Percentiles rank a stretch among this genome's conserved stretches.
These are phyloP conservation scores for Tichodroma muraria DNA, from an alignment of 2,113 vertebrate genomes.

Conservation along the genomic window DNA sequence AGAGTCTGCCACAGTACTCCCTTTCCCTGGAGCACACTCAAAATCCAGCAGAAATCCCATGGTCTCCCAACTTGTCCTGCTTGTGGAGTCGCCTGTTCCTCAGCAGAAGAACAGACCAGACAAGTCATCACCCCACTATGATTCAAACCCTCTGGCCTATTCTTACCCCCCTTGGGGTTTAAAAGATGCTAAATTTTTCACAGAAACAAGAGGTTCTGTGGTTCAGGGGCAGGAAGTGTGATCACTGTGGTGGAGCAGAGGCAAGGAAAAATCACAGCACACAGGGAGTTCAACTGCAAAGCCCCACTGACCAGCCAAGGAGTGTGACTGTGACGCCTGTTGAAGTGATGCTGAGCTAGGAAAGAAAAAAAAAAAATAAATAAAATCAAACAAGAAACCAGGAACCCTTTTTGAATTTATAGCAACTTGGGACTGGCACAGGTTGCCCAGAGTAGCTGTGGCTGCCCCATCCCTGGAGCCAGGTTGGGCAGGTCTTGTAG, in stretches of 20 bases:
- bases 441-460: background rate
- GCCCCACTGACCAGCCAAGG: background rate
- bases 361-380: background rate
- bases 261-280: background rate
- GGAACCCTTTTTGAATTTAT: background rate
- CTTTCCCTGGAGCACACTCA: background rate
- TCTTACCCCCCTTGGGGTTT: background rate
- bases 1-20: background rate
- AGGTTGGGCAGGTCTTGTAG: background rate
- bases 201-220: background rate
- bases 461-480: background rate
- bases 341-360: background rate
- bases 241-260: rapidly evolving
- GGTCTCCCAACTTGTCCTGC: background rate
- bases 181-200: background rate
- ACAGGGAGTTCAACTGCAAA: background rate
- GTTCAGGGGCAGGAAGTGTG: background rate
- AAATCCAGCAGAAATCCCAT: background rate
- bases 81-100: background rate
- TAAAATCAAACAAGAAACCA: background rate
- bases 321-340: background rate
- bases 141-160: background rate
- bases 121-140: background rate
- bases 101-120: background rate
- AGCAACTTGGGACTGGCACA: background rate